These are phyloP conservation scores for Astropecten irregularis DNA, from an alignment of 53 echinoderm and acorn worm species.

Conservation along the genomic window DNA sequence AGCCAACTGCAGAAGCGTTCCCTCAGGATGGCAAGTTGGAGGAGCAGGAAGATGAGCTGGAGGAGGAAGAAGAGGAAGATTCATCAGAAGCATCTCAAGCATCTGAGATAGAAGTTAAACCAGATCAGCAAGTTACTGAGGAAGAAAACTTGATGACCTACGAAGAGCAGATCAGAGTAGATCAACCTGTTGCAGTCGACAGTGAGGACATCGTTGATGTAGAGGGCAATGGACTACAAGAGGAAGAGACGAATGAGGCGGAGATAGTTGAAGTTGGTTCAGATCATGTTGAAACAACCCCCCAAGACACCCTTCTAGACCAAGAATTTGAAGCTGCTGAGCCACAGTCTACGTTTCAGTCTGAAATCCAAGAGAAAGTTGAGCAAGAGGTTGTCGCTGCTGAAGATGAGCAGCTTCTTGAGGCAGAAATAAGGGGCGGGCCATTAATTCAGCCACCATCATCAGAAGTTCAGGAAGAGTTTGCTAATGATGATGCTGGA, in stretches of 20 bases:
- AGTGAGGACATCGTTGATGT: constrained; percentile 5
- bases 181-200: neutral
- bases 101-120: constrained; percentile 92
- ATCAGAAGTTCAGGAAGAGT: constrained; percentile 36
- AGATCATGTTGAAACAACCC: constrained; percentile 16
- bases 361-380: constrained; percentile 22
- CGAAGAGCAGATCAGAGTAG: constrained; percentile 5
- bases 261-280: constrained; percentile 14
- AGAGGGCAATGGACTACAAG: neutral
- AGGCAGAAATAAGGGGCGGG: constrained; percentile 26
- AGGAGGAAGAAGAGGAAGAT: constrained; percentile 75
- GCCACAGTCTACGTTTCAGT: neutral
- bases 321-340: constrained; percentile 1
- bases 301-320: constrained; percentile 38
- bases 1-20: neutral
- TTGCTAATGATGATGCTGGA: constrained; percentile 10
- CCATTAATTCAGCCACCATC: neutral
- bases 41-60: constrained; percentile 55
- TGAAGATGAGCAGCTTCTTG: constrained; percentile 26
- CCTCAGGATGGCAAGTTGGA: constrained; percentile 51
- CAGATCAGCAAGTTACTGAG: constrained; percentile 35
- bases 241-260: constrained; percentile 20
- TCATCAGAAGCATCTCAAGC: constrained; percentile 92
- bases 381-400: constrained; percentile 43
- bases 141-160: constrained; percentile 19